phyloP scores from a whole-genome alignment of 2,113 vertebrate species.

The Sinocyclocheilus grahami region DNA sequence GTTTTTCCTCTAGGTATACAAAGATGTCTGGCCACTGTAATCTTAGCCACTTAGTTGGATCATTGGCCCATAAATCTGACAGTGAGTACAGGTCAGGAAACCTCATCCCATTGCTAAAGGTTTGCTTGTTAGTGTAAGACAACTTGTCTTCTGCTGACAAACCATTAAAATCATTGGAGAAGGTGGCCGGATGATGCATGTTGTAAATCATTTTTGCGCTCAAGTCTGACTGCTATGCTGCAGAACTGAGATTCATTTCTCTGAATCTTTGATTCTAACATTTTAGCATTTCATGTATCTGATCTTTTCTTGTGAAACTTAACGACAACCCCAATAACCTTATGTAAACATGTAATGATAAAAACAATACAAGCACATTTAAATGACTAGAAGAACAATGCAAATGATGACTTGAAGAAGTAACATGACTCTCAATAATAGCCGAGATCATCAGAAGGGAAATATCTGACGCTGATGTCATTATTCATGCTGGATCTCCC shows the following conservation, averaged over 20 bases:
- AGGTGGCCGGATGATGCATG: background rate
- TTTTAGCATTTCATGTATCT: background rate
- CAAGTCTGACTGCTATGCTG: background rate
- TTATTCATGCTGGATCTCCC: background rate
- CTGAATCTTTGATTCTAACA: too few species aligned
- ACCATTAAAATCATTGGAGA: conserved; percentile 1
- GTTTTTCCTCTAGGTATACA: too few species aligned
- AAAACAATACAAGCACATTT: background rate
- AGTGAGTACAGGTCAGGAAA: conserved; percentile 19
- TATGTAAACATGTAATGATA: background rate
- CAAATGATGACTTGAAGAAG: background rate
- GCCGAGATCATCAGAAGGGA: background rate
- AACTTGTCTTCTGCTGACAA: background rate
- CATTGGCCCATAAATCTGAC: background rate
- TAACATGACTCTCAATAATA: background rate
- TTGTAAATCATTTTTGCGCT: background rate
- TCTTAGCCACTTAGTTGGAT: background rate
- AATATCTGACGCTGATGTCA: background rate
- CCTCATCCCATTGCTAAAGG: background rate
- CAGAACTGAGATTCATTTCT: too few species aligned
- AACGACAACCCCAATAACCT: background rate
- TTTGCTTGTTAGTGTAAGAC: background rate
- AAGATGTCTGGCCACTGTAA: background rate
- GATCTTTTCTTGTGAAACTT: background rate
- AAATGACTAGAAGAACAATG: background rate